Base-by-base conservation (phyloP, 37 sponge, comb jelly and placozoan genomes). In the Ephydatia muelleri region DNA sequence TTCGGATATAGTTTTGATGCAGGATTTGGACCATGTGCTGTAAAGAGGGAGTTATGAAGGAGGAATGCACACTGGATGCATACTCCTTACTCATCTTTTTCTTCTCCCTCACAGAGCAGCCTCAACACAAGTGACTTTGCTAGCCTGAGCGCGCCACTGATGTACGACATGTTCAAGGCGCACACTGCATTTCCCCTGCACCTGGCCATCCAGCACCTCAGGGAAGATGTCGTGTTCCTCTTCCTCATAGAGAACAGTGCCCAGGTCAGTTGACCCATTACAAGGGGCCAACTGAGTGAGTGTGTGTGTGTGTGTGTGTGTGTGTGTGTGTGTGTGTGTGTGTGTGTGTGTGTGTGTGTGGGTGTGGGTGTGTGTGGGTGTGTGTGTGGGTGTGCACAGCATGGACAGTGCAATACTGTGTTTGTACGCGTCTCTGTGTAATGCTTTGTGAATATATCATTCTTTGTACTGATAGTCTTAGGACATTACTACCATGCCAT, bases 111-210 rank as follows among this genome's bases (percentile, higher is more conserved):
- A 28, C 82, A 95, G 96, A 78, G 37, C 72, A 86, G 93, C 32
- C 83, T 95, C 67, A 86, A 95, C 78, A 94, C 95, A 2, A 92
- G 78, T 26, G 91, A 90, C 69, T 97, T 97, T 90, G 88, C 91
- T 23, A 76, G 79, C 19, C 89, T 97, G 81, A 95, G 75, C 47
- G 93, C 95, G 37, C 86, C 88, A 2, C 87, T 97, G 47, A 81
- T 97, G 33, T 97, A 94, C 73, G 93, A 97, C 70, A 97, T 97
- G 95, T 97, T 97, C 78, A 97, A 97, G 84, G 93, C 93, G 0
- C 96, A 92, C 82, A 82, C 89, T 26, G n/a, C 66, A 13, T 95
- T 72, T 75, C 97, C 97, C 14, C 95, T 97, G 29, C 95, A 97
- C 85, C 89, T 97, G 40, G 97, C 97, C 80, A 92, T 97, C 38